A percentile compares a stretch with the other conserved stretches of the same genome.
phyloP scores from a whole-genome alignment of 2,113 vertebrate species.

The Amphiprion ocellaris region DNA sequence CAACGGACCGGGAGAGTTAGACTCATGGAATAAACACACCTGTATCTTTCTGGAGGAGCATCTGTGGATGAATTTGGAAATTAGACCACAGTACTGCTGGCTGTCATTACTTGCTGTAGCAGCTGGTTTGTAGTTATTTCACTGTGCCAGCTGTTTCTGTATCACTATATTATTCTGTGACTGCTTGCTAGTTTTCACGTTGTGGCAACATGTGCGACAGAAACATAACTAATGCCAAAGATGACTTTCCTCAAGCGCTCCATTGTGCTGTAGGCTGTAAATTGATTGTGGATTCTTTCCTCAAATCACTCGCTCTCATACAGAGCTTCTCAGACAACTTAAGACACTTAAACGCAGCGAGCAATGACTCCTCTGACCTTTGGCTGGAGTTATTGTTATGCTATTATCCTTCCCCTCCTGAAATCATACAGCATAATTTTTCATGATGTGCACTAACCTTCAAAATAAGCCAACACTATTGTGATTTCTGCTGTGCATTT shows the following conservation, averaged over 20 bases:
- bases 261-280: background rate
- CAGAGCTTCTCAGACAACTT: constrained; percentile 35
- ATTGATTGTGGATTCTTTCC: background rate
- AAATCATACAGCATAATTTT: background rate
- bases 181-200: background rate
- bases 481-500: background rate
- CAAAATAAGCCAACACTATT: too few relatives aligned
- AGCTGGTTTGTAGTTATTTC: too few relatives aligned
- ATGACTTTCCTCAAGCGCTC: too few relatives aligned
- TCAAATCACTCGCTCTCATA: constrained; percentile 18
- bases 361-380: background rate
- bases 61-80: too few relatives aligned
- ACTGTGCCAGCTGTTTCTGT: background rate
- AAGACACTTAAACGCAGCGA: constrained; percentile 36
- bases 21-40: background rate
- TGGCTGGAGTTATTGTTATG: constrained; percentile 25
- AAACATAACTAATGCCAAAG: background rate
- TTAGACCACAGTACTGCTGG: too few relatives aligned
- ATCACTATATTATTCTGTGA: background rate
- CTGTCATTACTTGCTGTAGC: too few relatives aligned
- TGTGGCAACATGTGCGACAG: background rate
- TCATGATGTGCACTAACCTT: too few relatives aligned
- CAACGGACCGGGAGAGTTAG: background rate
- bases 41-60: too few relatives aligned
- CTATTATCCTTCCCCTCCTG: constrained; percentile 30